Conservation (phyloP, 92 coral and sea anemone genomes). For the Phenganax marumi region DNA sequence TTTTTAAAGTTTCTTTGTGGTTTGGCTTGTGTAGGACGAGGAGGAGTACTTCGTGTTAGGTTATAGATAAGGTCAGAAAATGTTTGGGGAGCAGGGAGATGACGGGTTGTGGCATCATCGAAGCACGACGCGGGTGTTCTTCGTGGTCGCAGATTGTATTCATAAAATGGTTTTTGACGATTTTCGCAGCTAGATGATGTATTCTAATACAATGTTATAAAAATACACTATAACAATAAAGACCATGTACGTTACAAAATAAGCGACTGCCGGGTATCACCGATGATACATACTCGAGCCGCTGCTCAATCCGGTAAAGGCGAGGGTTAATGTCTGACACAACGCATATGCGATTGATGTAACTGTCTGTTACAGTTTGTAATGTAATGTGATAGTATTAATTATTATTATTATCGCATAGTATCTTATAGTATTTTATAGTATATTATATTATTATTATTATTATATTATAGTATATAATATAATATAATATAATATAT, state of each 20-base stretch:
- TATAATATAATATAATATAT: no score
- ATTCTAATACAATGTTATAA: background rate
- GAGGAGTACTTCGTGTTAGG: slow-evolving; percentile 59
- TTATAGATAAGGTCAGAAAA: slow-evolving; percentile 65
- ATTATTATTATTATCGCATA: no score
- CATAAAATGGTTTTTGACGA: slow-evolving; percentile 53
- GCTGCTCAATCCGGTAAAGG: no score
- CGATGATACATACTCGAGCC: background rate
- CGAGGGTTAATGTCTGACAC: no score
- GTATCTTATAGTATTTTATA: no score
- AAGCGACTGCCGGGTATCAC: background rate
- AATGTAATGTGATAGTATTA: no score
- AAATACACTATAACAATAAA: background rate
- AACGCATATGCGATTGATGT: no score
- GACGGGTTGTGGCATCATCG: background rate
- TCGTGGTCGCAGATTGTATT: slow-evolving; percentile 84
- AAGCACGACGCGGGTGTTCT: background rate
- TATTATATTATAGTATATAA: no score
- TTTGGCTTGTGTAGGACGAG: slow-evolving; percentile 56
- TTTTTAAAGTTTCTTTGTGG: slow-evolving; percentile 31
- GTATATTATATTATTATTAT: no score
- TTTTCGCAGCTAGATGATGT: slow-evolving; percentile 15
- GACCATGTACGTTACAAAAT: background rate
- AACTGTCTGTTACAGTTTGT: no score
- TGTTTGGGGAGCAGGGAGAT: slow-evolving; percentile 78